Base-by-base conservation (phyloP, 2,888 invertebrate species). In the Thalpophila matura region DNA sequence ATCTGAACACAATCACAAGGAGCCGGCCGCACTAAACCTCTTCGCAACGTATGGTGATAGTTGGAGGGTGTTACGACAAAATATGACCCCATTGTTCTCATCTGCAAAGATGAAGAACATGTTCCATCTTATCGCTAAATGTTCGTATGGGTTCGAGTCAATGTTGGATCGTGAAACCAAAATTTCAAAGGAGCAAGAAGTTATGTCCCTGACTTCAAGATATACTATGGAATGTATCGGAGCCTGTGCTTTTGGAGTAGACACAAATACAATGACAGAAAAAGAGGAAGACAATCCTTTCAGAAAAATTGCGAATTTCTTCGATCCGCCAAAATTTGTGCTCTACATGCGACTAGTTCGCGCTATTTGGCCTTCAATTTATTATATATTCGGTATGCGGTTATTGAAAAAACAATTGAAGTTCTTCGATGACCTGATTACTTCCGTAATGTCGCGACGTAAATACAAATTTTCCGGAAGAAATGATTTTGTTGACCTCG, bases 51-150 rank as follows among this genome's bases (percentile, higher is more conserved):
- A 60, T 33, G 82, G 78, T 3, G 72, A 82, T 9, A 38, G 31
- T 6, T 82, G 83, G 83, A 79, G 68, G 45, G 60, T 82, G 0
- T 31, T 82, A 12, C 60, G 82, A 0, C 82, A 82, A 31, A 81
- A 77, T 24, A 26, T 81, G 55, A 75, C 79, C 9, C 82, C 82
- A 1, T 31, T 82, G 3, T 82, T 82, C 42, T 67, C 82, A 7
- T 69, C 81, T 4, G 65, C 74, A 0, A 82, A 82, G 43, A 77
- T 82, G 68, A 83, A 53, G 51, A 81, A 74, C 31, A 82, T 82
- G 82, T 82, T 74, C 38, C 69, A 79, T 58, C 61, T 81, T 1
- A 76, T 82, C 10, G 62, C 68, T 9, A 72, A 73, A 16, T 82
- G 79, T 59, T 71, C 69, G 0, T 42, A 60, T 9, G 42, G 47